phyloP scores from a whole-genome alignment of 2,888 invertebrate genomes.

The Harpagoxenus sublaevis region DNA sequence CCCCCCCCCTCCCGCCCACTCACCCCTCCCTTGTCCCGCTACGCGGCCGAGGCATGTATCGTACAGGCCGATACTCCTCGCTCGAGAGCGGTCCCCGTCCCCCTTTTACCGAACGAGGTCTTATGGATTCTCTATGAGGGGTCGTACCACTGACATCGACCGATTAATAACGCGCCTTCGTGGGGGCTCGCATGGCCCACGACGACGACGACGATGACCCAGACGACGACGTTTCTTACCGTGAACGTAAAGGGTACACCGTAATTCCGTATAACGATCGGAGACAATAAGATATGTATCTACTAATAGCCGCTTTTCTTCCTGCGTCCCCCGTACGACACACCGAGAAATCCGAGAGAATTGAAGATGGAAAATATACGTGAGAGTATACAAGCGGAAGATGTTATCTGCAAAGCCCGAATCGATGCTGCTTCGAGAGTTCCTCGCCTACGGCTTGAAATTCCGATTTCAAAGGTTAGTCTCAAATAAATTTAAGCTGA shows the following conservation, averaged over 20 bases:
- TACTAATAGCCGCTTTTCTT: slow-evolving; percentile 48
- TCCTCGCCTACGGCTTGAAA: slow-evolving; percentile 5
- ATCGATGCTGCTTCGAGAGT: slow-evolving; percentile 7
- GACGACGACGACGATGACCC: slow-evolving; percentile 52
- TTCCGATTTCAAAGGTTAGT: slow-evolving; percentile 26
- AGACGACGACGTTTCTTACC: slow-evolving; percentile 37
- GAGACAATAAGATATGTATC: slow-evolving; percentile 77
- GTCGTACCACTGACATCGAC: slow-evolving; percentile 83
- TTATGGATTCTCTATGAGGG: slow-evolving; percentile 83
- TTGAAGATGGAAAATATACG: slow-evolving; percentile 17
- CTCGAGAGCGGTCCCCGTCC: slow-evolving; percentile 47
- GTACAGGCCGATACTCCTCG: slow-evolving; percentile 49
- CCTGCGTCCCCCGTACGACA: neutral
- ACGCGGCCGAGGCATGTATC: slow-evolving; percentile 41
- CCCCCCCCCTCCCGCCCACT: slow-evolving; percentile 46
- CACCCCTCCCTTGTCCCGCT: slow-evolving; percentile 44
- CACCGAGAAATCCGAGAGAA: slow-evolving; percentile 16
- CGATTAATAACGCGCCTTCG: slow-evolving; percentile 83
- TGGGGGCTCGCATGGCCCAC: slow-evolving; percentile 74
- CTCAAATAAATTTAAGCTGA: slow-evolving; percentile 14
- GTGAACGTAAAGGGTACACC: slow-evolving; percentile 64
- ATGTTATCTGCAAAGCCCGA: slow-evolving; percentile 42
- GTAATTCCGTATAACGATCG: slow-evolving; percentile 68
- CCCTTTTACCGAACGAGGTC: slow-evolving; percentile 74
- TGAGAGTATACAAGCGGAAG: slow-evolving; percentile 29